Conservation (phyloP, 2,113 vertebrate genomes). For the Oreochromis niloticus region DNA sequence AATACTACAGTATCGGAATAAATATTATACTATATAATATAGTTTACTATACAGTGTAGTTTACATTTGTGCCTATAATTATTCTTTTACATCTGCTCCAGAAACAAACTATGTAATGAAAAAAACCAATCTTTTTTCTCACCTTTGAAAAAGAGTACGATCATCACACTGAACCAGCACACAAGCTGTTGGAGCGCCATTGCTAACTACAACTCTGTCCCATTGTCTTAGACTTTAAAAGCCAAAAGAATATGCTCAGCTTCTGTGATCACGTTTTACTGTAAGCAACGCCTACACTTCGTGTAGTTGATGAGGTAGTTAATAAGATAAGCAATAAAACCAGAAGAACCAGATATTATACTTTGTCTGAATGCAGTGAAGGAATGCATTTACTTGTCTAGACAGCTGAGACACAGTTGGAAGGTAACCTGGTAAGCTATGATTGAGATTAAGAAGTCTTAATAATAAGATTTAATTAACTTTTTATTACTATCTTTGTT, state of each 20-base stretch:
- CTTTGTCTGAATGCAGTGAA: neutral
- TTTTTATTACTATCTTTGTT: neutral
- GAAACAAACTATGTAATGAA: neutral
- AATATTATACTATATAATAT: neutral
- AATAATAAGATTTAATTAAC: neutral
- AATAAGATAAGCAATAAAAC: neutral
- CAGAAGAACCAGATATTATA: neutral
- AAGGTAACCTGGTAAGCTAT: neutral
- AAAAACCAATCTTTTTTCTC: neutral
- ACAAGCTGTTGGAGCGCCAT: neutral
- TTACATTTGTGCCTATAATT: neutral
- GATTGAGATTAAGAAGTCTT: neutral
- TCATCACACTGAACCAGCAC: neutral
- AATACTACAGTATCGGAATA: neutral
- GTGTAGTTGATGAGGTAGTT: neutral
- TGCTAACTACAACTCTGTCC: neutral
- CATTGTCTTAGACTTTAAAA: neutral
- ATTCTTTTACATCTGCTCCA: neutral
- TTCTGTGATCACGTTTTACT: neutral
- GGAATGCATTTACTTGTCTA: neutral
- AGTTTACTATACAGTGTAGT: neutral
- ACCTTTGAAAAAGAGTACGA: neutral
- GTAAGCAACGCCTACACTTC: rapidly evolving
- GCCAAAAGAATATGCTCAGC: neutral
- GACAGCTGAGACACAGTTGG: neutral